Percentiles rank a stretch among this genome's conserved stretches.
Conservation (phyloP, 2,797 vertebrate genomes). For the Menidia menidia region DNA sequence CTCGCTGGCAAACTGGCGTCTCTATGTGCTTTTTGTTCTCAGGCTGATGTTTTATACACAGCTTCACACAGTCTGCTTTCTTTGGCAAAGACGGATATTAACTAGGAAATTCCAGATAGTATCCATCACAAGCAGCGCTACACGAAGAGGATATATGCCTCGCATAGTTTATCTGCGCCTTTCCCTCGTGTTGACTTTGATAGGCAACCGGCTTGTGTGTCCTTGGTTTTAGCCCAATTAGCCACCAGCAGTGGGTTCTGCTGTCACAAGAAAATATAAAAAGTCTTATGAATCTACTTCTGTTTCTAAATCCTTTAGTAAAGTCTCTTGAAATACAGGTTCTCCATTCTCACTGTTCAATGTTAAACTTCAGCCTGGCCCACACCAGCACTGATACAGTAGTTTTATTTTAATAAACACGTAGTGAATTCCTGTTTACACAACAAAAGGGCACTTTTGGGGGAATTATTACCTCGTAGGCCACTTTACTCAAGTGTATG, state of each 20-base stretch:
- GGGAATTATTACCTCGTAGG: no score
- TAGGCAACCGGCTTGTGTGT: slow-evolving; percentile 17
- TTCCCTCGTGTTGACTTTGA: slow-evolving; percentile 42
- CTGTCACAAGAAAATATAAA: not conserved
- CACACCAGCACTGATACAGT: not conserved
- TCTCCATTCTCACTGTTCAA: not conserved
- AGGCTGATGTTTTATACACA: slow-evolving; percentile 4
- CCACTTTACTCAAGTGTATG: not conserved
- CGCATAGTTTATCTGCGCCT: slow-evolving; percentile 46
- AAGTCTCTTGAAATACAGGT: not conserved
- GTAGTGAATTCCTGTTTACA: not conserved
- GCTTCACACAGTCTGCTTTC: slow-evolving; percentile 39
- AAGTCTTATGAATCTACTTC: not conserved
- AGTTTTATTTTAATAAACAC: no score
- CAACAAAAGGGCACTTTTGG: no score
- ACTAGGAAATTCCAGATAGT: slow-evolving; percentile 39
- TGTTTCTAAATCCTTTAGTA: not conserved
- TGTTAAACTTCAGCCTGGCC: not conserved
- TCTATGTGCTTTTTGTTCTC: slow-evolving; percentile 36
- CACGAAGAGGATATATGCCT: slow-evolving; percentile 25
- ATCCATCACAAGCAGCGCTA: slow-evolving; percentile 37
- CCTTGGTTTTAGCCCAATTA: slow-evolving; percentile 6
- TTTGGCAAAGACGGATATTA: slow-evolving; percentile 27
- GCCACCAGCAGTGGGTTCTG: slow-evolving; percentile 1
- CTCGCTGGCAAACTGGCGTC: slow-evolving; percentile 36